A percentile compares a stretch with the other conserved stretches of the same genome.
Evolutionary conservation across 2,888 invertebrate species (phyloP).

Genomic region (Patella ulyssiponensis): DNA sequence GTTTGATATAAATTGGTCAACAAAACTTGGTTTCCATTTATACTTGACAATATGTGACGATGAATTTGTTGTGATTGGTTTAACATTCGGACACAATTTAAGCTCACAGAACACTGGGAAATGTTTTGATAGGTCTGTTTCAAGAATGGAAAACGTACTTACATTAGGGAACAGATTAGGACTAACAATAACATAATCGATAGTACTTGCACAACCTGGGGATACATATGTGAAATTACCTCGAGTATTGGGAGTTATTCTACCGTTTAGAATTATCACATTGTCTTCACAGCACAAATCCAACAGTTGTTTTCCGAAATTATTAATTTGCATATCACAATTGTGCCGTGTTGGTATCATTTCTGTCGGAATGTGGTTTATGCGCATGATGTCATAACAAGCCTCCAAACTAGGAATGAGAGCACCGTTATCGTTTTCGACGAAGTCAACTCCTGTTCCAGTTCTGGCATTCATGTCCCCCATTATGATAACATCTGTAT

Average conservation of each 20-base stretch:
- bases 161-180: background rate
- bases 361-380: background rate
- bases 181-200: background rate
- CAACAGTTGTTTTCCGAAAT: conserved; percentile 3
- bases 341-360: background rate
- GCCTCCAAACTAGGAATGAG: background rate
- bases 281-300: background rate
- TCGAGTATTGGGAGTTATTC: background rate
- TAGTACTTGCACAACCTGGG: background rate
- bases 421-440: background rate
- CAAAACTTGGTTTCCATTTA: background rate
- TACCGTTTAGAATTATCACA: background rate
- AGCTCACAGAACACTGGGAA: background rate
- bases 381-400: conserved; percentile 4
- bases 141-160: background rate
- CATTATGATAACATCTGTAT: background rate
- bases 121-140: background rate
- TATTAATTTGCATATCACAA: conserved; percentile 1
- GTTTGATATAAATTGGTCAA: background rate
- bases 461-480: conserved; percentile 6
- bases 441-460: background rate
- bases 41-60: too few species aligned
- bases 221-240: background rate
- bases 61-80: background rate
- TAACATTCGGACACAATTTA: background rate